Base-by-base conservation (phyloP, 2,888 invertebrate species). In the Drosophila siamana region DNA sequence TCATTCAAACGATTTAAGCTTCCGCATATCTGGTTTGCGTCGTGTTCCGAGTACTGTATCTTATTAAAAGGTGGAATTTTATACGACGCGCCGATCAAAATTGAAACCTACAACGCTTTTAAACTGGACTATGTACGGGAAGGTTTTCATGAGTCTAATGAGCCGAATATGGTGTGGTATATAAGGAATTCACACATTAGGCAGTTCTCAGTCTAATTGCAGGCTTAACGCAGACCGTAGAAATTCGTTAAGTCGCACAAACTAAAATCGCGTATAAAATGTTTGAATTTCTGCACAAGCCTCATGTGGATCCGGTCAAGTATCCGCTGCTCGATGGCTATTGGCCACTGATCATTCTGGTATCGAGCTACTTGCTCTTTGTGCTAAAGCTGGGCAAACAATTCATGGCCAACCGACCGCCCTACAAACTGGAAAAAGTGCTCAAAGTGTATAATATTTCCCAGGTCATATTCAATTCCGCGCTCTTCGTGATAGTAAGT, bases 401-500 rank as follows among this genome's bases (percentile, higher is more conserved):
- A 13, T 94, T 94, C 86, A 96, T 96, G 96, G 93, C 94, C 55
- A 94, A 95, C 51, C 93, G 95, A 52, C 94, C 95, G 64, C 94
- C 96, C 0, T 95, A 95, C 80, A 94, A 96, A 78, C 89, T 98
- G 48, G 95, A 96, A 83, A 93, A 93, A 24, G 88, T 95, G 0
- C 94, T 98, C 85, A 93, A 96, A 16, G 89, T 94, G 0, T 98
- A 98, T 92, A 98, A 98, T 89, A 93, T 95, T 2, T 94, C 95
- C 56, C 98, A 98, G 94, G 97, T 98, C 1, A 15, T 96, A 1
- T 95, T 97, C 92, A 98, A 97, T 86, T 89, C 94, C 1, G 96
- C 94, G 93, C 82, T 67, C 57, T 82, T 46, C 67, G 50, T n/a
- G 5, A 11, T 5, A 11, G 60, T 52, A 52, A 52, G 60, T 38